A percentile compares a stretch with the other conserved stretches of the same genome.
Conservation (phyloP, 2,888 invertebrate species). For the Dastarcus helophoroides region DNA sequence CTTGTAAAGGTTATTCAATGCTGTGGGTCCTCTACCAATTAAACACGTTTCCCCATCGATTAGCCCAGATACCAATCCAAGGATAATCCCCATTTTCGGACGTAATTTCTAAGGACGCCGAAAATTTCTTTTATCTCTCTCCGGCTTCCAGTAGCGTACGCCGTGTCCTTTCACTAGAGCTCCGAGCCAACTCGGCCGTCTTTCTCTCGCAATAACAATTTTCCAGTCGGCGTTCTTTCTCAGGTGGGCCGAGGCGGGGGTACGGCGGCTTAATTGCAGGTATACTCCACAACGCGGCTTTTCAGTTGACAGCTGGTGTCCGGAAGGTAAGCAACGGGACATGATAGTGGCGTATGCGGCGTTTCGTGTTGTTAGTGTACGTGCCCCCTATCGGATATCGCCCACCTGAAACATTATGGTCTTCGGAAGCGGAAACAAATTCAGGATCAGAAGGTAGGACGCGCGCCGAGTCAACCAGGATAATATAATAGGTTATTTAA, state of each 20-base stretch:
- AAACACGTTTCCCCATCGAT: no score
- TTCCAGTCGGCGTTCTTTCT: conserved; percentile 14
- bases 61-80: no score
- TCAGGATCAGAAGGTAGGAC: conserved; percentile 45
- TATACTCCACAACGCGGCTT: conserved; percentile 17
- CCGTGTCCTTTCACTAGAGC: conserved; percentile 31
- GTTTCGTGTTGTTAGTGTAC: conserved; percentile 14
- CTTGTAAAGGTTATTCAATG: no score
- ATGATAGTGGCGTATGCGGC: conserved; percentile 16
- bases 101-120: no score
- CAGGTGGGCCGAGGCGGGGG: conserved; percentile 23
- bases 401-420: conserved; percentile 28
- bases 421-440: conserved; percentile 41
- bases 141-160: conserved; percentile 16
- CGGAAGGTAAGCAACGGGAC: conserved; percentile 14
- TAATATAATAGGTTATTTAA: no score
- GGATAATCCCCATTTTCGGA: no score
- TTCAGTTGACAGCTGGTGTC: conserved; percentile 27
- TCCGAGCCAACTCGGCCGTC: conserved; percentile 19
- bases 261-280: conserved; percentile 19
- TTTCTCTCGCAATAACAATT: conserved; percentile 7
- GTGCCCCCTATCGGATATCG: conserved; percentile 18
- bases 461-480: no score
- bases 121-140: no score
- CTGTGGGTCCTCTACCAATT: no score